A percentile compares a stretch with the other conserved stretches of the same genome.
phyloP scores from a whole-genome alignment of 2,797 vertebrate genomes.

The Anguilla pacifica region DNA sequence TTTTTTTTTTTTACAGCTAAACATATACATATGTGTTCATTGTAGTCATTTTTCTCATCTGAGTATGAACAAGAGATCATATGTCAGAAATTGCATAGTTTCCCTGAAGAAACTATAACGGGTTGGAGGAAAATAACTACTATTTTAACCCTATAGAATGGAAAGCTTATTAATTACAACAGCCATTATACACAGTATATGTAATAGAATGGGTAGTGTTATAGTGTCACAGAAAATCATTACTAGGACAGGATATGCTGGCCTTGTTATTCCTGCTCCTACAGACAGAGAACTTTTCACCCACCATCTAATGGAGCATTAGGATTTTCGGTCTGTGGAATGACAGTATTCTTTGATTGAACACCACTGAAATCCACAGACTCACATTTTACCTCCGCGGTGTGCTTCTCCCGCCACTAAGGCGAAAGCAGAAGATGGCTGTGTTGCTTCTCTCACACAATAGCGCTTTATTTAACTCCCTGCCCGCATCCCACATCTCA shows the following conservation, averaged over 20 bases:
- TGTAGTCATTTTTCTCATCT: too few relatives aligned
- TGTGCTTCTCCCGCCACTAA: background rate
- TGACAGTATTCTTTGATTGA: background rate
- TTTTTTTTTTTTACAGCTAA: background rate
- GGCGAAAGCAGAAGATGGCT: slow-evolving; percentile 18
- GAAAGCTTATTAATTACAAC: too few relatives aligned
- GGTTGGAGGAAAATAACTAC: too few relatives aligned
- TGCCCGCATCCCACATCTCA: background rate
- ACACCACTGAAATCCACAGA: background rate
- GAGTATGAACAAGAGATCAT: background rate
- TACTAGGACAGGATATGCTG: background rate
- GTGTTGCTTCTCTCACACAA: slow-evolving; percentile 28
- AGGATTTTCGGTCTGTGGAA: background rate
- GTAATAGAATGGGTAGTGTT: background rate
- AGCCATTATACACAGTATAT: background rate
- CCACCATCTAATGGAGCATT: background rate
- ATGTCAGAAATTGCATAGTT: background rate
- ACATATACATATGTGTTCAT: background rate
- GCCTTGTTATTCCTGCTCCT: background rate
- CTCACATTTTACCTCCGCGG: background rate
- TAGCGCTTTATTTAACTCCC: slow-evolving; percentile 40
- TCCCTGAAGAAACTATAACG: background rate
- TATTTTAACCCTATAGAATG: too few relatives aligned
- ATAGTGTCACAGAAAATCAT: background rate
- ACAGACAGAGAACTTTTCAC: background rate